Evolutionary conservation across 2,888 invertebrate species (phyloP).

Genomic region (Ernsta delagoae): DNA sequence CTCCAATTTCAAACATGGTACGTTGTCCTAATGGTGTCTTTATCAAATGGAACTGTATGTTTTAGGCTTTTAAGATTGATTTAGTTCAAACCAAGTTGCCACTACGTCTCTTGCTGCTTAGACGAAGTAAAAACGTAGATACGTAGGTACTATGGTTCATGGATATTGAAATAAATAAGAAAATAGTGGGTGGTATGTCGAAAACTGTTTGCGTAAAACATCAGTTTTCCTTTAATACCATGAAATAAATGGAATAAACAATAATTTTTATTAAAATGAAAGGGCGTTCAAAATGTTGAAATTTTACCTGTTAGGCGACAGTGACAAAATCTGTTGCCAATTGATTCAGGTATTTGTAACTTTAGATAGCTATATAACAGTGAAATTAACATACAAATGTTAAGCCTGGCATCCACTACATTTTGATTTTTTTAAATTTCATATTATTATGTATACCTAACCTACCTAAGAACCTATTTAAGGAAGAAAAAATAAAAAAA

Average conservation of each 20-base stretch:
- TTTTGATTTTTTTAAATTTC: too few relatives aligned
- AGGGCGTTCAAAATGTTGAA: neutral
- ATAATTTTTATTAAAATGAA: neutral
- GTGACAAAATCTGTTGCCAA: constrained; percentile 4
- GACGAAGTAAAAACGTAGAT: neutral
- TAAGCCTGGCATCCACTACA: neutral
- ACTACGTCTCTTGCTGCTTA: neutral
- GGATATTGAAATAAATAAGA: constrained; percentile 6
- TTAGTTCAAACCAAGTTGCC: neutral
- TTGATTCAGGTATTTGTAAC: neutral
- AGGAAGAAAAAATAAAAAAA: too few relatives aligned
- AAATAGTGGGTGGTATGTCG: constrained; percentile 7
- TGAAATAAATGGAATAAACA: neutral
- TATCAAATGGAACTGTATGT: neutral
- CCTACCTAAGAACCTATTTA: too few relatives aligned
- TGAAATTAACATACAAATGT: too few relatives aligned
- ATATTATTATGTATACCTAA: too few relatives aligned
- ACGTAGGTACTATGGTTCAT: neutral
- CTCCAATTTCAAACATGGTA: neutral
- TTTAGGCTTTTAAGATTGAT: neutral
- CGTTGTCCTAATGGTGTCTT: neutral
- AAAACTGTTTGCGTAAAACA: neutral
- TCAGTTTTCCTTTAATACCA: neutral
- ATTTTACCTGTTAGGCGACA: neutral
- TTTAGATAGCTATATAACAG: too few relatives aligned